Percentiles rank a stretch among this genome's conserved stretches.
These are phyloP conservation scores for Ariopsis seemanni DNA, from an alignment of 2,113 vertebrate genomes.

Conservation along the genomic window DNA sequence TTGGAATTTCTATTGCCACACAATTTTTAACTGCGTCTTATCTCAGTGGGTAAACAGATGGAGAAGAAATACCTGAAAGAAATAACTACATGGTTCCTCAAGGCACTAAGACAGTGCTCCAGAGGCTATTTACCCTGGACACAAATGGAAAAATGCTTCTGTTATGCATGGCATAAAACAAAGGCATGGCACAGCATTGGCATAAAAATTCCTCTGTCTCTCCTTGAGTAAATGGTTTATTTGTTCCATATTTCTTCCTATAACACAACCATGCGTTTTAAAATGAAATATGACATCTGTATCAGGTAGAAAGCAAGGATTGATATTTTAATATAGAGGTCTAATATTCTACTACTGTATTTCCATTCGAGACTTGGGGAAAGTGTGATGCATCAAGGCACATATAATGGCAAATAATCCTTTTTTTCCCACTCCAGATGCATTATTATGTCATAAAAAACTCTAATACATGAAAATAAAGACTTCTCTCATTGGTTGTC, in stretches of 20 bases:
- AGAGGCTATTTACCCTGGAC: slow-evolving; percentile 48
- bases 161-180: slow-evolving; percentile 37
- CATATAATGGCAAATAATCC: background rate
- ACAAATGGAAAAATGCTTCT: slow-evolving; percentile 51
- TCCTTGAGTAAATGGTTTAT: slow-evolving; percentile 21
- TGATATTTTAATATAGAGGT: slow-evolving; percentile 28
- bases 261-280: background rate
- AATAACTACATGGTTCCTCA: slow-evolving; percentile 31
- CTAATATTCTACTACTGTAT: slow-evolving; percentile 17
- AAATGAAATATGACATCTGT: slow-evolving; percentile 7
- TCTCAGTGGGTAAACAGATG: slow-evolving; percentile 34
- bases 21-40: background rate
- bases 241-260: background rate
- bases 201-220: slow-evolving; percentile 31
- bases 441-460: slow-evolving; percentile 7
- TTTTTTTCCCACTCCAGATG: background rate
- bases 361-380: background rate
- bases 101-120: slow-evolving; percentile 14
- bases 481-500: background rate
- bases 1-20: slow-evolving; percentile 2
- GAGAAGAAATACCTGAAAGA: slow-evolving; percentile 29
- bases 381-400: slow-evolving; percentile 15
- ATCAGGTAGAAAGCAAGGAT: background rate
- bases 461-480: background rate
- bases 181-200: slow-evolving; percentile 40